Base-by-base conservation (phyloP, 2,113 vertebrate genomes). In the Elgaria multicarinata region DNA sequence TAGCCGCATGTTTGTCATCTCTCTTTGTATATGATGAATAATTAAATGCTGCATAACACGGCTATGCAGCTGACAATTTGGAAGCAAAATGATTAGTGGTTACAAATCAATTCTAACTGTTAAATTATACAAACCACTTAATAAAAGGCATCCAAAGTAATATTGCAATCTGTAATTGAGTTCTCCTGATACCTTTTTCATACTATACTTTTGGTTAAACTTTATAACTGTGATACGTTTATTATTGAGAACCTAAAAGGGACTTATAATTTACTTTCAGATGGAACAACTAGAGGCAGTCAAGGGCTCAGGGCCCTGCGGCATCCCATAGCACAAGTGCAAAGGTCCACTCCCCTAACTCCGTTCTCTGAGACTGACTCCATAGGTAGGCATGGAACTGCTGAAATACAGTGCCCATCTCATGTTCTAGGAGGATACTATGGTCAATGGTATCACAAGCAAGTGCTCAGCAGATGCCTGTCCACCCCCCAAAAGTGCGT, bases 21-120 rank as follows among this genome's bases (percentile, higher is more conserved):
- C 44, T 58, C 66, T 78, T 33, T 86, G 62, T 89, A 64, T 91
- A 90, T 86, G 85, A 84, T 92, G 85, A 93, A 91, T 91, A 92
- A 91, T 92, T 95, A 84, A 94, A 86, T 66, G 67, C 64, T 53
- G 36, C 39, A 86, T 14, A 55, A n/a, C 13, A 46, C 50, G 1
- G 3, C 93, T 89, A 42, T 53, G 81, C 28, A 89, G 92, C 83
- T 89, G 53, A 18, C 50, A 88, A 7, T 3, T 62, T 26, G 87
- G 76, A 80, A 88, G 28, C 20, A 76, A 80, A 80, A 20, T 2
- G 31, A 67, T 71, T 89, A 67, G 46, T 69, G 90, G 18, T 62
- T 83, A 44, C 26, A 88, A 87, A 78, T 83, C n/a, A 46, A 46
- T 2, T 1, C 82, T 16, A 82, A 44, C 31, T 84, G 44, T 39